Conservation (phyloP, 2,888 invertebrate genomes). For the Scaptomyza flava region DNA sequence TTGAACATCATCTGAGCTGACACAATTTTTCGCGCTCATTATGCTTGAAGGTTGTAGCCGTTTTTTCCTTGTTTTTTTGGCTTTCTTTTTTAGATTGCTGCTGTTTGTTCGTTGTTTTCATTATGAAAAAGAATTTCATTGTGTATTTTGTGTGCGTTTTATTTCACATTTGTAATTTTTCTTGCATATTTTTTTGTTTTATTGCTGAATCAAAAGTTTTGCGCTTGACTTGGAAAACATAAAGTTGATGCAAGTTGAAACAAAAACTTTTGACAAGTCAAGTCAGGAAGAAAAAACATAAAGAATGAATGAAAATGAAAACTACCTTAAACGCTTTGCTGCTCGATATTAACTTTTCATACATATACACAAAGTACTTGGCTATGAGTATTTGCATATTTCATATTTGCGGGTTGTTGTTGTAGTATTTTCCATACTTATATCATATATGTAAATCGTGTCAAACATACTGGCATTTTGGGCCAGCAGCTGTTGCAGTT, state of each 20-base stretch:
- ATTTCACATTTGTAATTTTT: constrained; percentile 13
- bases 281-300: neutral
- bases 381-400: constrained; percentile 40
- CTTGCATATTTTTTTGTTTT: neutral
- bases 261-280: constrained; percentile 24
- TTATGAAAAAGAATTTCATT: constrained; percentile 31
- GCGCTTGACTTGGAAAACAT: constrained; percentile 27
- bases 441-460: constrained; percentile 57
- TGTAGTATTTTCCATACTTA: constrained; percentile 44
- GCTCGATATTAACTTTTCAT: constrained; percentile 34
- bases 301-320: constrained; percentile 9
- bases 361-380: constrained; percentile 22
- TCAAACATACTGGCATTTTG: constrained; percentile 71
- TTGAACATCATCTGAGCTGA: constrained; percentile 55
- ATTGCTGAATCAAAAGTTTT: constrained; percentile 10
- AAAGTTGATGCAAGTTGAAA: constrained; percentile 18
- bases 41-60: constrained; percentile 60
- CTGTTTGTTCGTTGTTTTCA: constrained; percentile 40
- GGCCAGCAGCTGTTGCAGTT: constrained; percentile 41
- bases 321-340: constrained; percentile 55
- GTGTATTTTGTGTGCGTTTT: constrained; percentile 4
- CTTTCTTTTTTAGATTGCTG: constrained; percentile 18
- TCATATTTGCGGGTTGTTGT: constrained; percentile 37
- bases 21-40: constrained; percentile 73
- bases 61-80: constrained; percentile 13